Evolutionary conservation across 2,888 invertebrate species (phyloP), one percentile per base, ranked within the genome.

Genomic region (Pachycephus smyrnensis): DNA sequence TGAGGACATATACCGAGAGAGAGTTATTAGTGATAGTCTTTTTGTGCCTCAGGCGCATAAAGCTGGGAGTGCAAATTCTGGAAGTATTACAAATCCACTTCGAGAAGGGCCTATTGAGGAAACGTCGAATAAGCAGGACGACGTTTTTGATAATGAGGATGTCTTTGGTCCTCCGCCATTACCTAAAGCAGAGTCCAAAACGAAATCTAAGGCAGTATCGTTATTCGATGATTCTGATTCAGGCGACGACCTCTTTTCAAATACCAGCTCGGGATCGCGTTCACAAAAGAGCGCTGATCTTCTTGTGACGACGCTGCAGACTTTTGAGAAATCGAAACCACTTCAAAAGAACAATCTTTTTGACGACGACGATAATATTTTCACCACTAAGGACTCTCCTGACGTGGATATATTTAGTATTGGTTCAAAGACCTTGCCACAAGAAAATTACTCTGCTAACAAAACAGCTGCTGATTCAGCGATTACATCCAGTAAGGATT

Each of bases 141-240:
- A 86, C 76, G 83, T 88, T 69, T 88, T 89, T 73, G 86, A 87
- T 32, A 84, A 81, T 75, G 89, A 88, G 74, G 88, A 89, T 40
- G 80, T 90, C 30, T 91, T 91, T 69, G 89, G 88, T 4, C 91
- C 90, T 30, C 91, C 91, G 30, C 90, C 90, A n/a, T 83, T 91
- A n/a, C 82, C 85, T 30, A 91, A 89, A 69, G 74, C 80, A 75
- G 82, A 82, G 73, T 81, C 84, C 71, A 86, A 86, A 75, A 80
- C 82, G 31, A 90, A 90, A 77, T 86, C 88, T 32, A 90, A 90
- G 80, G 83, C 87, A 80, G 82, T 77, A 12, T 90, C 89, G 33
- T 81, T 90, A 68, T 90, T 90, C 82, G 90, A 90, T 77, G 90
- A 90, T 73, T 90, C 90, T 15, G 90, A 90, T 75, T 90, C 91